Conservation (phyloP, 92 coral and sea anemone genomes). For the Micromussa lordhowensis region DNA sequence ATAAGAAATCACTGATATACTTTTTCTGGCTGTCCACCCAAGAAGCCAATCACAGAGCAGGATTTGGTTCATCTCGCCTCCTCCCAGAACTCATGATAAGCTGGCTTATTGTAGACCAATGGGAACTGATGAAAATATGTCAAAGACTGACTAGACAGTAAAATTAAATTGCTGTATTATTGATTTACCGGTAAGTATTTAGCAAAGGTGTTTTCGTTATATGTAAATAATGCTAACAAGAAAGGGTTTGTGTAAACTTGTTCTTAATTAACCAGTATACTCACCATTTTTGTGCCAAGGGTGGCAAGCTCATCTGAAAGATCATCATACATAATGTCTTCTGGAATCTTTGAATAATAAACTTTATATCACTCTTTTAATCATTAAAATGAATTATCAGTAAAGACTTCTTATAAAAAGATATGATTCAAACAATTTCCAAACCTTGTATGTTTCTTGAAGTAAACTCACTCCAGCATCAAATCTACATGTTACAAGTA, state of each 20-base stretch:
- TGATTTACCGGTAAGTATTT: too few species aligned
- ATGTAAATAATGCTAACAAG: background rate
- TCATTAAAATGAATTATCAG: background rate
- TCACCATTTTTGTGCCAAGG: slow-evolving; percentile 81
- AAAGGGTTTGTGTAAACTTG: background rate
- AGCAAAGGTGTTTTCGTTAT: background rate
- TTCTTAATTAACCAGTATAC: background rate
- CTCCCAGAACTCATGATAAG: too few species aligned
- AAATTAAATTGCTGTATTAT: background rate
- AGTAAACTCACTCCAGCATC: slow-evolving; percentile 82
- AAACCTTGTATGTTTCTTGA: slow-evolving; percentile 75
- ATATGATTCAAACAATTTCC: background rate
- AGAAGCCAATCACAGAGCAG: too few species aligned
- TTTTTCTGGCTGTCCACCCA: too few species aligned
- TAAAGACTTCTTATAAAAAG: background rate
- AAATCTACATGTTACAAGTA: slow-evolving; percentile 61
- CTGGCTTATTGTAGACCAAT: background rate
- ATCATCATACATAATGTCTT: slow-evolving; percentile 79
- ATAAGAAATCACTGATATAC: too few species aligned
- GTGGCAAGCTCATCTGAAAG: slow-evolving; percentile 76
- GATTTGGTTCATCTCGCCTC: too few species aligned
- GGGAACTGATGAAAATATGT: background rate
- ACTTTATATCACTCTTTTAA: background rate
- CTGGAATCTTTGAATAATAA: slow-evolving; percentile 58
- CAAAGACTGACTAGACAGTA: too few species aligned